Percentiles rank a stretch among this genome's conserved stretches.
phyloP scores from a whole-genome alignment of 2,888 invertebrate genomes.

The Nomada ferruginata region DNA sequence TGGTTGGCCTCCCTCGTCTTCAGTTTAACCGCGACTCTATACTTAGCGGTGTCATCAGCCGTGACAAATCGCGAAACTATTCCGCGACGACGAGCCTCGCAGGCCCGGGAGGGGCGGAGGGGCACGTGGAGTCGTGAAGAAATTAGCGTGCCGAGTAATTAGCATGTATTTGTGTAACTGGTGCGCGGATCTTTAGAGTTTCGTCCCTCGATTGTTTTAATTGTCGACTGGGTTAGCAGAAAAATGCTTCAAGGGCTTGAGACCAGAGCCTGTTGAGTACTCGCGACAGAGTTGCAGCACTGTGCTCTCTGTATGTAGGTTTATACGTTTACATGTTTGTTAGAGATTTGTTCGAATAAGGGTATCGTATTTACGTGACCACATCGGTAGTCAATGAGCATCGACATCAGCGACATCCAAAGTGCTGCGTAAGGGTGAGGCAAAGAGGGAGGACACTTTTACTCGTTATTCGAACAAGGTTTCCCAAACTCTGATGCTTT shows the following conservation, averaged over 20 bases:
- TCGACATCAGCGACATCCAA: too few relatives aligned
- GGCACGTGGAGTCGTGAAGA: constrained; percentile 40
- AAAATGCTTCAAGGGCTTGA: neutral
- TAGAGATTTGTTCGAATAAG: too few relatives aligned
- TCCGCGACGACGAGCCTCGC: constrained; percentile 14
- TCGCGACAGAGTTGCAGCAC: neutral
- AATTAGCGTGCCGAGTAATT: constrained; percentile 52
- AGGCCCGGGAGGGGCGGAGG: neutral
- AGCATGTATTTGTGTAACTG: constrained; percentile 33
- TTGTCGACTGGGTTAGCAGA: constrained; percentile 1
- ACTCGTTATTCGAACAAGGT: too few relatives aligned
- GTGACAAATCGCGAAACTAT: constrained; percentile 59
- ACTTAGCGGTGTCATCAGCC: constrained; percentile 58
- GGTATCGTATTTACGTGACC: too few relatives aligned
- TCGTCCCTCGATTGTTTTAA: neutral
- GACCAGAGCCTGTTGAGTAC: neutral
- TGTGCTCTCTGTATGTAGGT: neutral
- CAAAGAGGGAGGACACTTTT: too few relatives aligned
- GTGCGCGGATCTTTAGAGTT: neutral
- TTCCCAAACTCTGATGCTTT: too few relatives aligned
- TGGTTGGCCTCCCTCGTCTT: constrained; percentile 5
- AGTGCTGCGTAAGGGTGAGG: too few relatives aligned
- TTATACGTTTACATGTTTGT: neutral
- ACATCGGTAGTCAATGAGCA: too few relatives aligned
- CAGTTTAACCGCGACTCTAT: constrained; percentile 54